Evolutionary conservation across 2,797 vertebrate genomes (phyloP), one percentile per base, ranked within the genome.

Genomic region (Diplodus puntazzo): DNA sequence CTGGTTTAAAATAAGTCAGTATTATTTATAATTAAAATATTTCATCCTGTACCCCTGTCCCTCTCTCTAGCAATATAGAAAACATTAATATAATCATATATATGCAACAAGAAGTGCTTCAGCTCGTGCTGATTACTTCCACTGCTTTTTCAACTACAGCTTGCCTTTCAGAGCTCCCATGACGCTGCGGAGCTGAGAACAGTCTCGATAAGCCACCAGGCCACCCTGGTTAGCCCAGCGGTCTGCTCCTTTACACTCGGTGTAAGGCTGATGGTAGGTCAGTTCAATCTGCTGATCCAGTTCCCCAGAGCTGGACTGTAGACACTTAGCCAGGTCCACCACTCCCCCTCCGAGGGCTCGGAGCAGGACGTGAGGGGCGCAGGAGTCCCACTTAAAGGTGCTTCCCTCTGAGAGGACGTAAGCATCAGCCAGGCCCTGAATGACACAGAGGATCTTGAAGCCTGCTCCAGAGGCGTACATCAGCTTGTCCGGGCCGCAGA

Each of bases 381-480:
- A 98, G 0, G 96, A 96, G 93, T 98, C 97, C 97, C 97, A 98
- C 80, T 97, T 98, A 61, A 95, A 98, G 4, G 96, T 98, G 92
- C 95, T 97, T 8, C 96, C 96, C 80, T 97, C 96, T 0, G 97
- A 97, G 69, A 97, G 95, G 59, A 98, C 88, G 43, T 97, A 98
- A 61, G 94, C 80, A 20, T 97, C 96, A 4, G 93, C 96, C 18
- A 97, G 92, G 74, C 95, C 96, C 82, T 94, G 95, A n/a, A 97
- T 94, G 20, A 97, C 97, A 42, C 97, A 97, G 42, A 98, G 94
- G 87, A 96, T 93, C 92, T 98, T 97, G 90, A 96, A 97, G 11
- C 97, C 97, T 0, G 97, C 97, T 21, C 97, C 97, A 0, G 97
- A 96, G 0, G 96, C 97, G 1, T 92, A 96, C 73, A 91, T 92